phyloP scores from a whole-genome alignment of 2,888 invertebrate genomes.

The Pandemis heparana region DNA sequence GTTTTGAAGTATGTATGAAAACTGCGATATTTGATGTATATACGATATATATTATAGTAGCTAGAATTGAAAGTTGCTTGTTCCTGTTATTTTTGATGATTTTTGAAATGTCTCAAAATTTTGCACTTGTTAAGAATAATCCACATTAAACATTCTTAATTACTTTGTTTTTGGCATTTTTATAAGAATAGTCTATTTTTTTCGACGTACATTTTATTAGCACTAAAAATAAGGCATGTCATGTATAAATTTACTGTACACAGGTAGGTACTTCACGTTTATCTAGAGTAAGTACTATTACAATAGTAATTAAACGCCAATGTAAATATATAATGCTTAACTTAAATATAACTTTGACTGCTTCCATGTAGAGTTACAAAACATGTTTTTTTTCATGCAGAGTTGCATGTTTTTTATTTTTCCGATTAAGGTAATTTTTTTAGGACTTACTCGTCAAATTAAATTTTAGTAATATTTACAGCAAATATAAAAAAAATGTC shows the following conservation, averaged over 20 bases:
- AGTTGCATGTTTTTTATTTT: too few relatives aligned
- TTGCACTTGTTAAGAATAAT: neutral
- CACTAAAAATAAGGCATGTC: neutral
- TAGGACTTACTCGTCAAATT: neutral
- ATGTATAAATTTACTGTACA: conserved; percentile 3
- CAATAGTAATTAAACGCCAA: neutral
- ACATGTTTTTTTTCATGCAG: neutral
- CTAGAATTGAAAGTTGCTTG: neutral
- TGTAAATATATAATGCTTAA: too few relatives aligned
- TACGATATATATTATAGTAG: too few relatives aligned
- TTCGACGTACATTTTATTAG: neutral
- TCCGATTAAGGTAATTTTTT: neutral
- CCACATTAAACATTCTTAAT: neutral
- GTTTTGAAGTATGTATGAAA: conserved; percentile 9
- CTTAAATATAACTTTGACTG: neutral
- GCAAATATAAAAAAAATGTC: too few relatives aligned
- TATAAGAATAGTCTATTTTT: too few relatives aligned
- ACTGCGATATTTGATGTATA: conserved; percentile 18
- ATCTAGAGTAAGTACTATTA: neutral
- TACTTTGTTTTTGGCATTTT: neutral
- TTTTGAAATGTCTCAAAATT: neutral
- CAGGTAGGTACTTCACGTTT: neutral
- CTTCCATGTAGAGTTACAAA: neutral
- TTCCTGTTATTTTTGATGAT: neutral
- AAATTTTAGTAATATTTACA: too few relatives aligned